phyloP scores from a whole-genome alignment of 23 tunicate genomes.

The Styela plicata region DNA sequence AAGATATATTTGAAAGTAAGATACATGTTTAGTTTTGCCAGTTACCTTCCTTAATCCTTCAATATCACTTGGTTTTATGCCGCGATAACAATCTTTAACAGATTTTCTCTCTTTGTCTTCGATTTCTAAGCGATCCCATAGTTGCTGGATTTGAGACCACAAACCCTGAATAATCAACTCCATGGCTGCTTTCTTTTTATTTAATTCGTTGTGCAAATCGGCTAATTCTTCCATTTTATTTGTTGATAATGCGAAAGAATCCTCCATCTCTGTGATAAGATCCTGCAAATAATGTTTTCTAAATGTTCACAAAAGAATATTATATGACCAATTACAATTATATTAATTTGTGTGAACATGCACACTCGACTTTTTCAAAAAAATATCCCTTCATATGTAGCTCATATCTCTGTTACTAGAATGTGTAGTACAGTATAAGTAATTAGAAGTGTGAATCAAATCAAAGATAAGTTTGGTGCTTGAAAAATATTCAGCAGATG shows the following conservation, averaged over 20 bases:
- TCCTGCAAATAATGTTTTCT: too few relatives aligned
- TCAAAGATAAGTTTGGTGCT: too few relatives aligned
- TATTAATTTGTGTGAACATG: too few relatives aligned
- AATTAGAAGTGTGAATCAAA: too few relatives aligned
- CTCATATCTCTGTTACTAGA: too few relatives aligned
- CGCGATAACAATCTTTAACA: conserved; percentile 30
- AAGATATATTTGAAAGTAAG: conserved; percentile 1
- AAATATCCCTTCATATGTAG: too few relatives aligned
- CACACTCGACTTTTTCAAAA: too few relatives aligned
- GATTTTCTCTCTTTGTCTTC: conserved; percentile 23
- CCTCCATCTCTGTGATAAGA: conserved; percentile 27
- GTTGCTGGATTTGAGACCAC: conserved; percentile 48
- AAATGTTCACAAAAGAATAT: too few relatives aligned
- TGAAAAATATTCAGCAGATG: too few relatives aligned
- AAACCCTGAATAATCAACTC: conserved; percentile 36
- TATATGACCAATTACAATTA: too few relatives aligned
- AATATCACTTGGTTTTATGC: conserved; percentile 49
- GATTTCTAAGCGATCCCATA: conserved; percentile 76
- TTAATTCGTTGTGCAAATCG: conserved; percentile 38
- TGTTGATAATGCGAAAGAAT: conserved; percentile 19
- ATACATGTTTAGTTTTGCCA: too few relatives aligned
- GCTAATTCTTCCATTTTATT: conserved; percentile 67
- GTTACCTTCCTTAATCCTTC: conserved; percentile 46
- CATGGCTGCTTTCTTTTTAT: conserved; percentile 36
- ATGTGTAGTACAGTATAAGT: too few relatives aligned